Evolutionary conservation across 2,113 vertebrate genomes (phyloP), one percentile per base, ranked within the genome.

Genomic region (Cinclus cinclus): DNA sequence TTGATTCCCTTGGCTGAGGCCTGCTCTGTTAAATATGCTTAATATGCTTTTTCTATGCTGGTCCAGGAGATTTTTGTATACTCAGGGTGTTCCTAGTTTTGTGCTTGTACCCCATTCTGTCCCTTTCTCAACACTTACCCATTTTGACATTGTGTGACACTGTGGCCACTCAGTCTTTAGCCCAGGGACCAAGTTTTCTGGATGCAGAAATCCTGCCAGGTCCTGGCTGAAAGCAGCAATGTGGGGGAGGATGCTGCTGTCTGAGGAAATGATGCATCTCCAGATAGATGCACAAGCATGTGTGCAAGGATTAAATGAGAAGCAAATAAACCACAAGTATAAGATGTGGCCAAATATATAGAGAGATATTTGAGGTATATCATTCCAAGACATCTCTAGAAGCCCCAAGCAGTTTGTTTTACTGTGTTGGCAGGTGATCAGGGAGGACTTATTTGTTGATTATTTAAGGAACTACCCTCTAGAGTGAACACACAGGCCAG

Each of bases 31-130:
- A 41, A 5, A 52, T 21, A 10, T 0, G 0, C 5, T 64, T 81
- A 5, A 52, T 21, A 10, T 0, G 0, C 5, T 64, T 81, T 74
- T 55, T 47, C 39, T 64, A 0, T 1, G 1, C 42, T 63, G 28
- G 14, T 42, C 49, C 24, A 52, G 44, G 80, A 64, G 42, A 71
- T 2, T 0, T 60, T 71, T 59, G 16, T 44, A 9, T 52, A 33
- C 24, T 44, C n/a, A 21, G 2, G 30, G 20, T 31, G 31, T 52
- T 79, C 35, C 3, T 31, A 9, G 14, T 52, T 84, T 47, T 58
- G 24, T 82, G 22, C 44, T 83, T 58, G 24, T 47, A 58, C 44
- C 23, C 22, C 22, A 10, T 62, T 68, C 39, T 60, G 18, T 60
- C 41, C 46, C 5, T 0, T 52, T 87, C 31, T 84, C 25, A 47